Conservation (phyloP, 2,888 invertebrate genomes). For the Psylliodes chrysocephalus region DNA sequence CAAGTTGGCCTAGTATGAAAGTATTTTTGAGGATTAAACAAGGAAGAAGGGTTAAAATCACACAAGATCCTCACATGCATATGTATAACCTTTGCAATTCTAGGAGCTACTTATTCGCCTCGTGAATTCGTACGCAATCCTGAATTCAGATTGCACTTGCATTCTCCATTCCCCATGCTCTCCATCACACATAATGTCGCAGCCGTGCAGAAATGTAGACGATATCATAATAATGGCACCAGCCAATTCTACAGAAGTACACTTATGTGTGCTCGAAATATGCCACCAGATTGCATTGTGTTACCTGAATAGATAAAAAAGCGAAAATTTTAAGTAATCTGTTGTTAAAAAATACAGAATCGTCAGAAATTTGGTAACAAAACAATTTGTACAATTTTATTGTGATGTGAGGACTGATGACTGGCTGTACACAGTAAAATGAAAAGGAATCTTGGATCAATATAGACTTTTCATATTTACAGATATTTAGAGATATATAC, state of each 20-base stretch:
- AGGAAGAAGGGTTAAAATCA: not conserved
- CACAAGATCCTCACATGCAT: slow-evolving; percentile 16
- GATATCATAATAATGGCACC: slow-evolving; percentile 11
- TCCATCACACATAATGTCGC: slow-evolving; percentile 15
- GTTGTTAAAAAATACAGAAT: too few species aligned
- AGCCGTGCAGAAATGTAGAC: slow-evolving; percentile 12
- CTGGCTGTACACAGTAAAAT: too few species aligned
- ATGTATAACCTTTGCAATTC: slow-evolving; percentile 25
- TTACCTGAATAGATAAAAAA: too few species aligned
- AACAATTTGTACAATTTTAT: too few species aligned
- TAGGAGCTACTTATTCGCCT: slow-evolving; percentile 25
- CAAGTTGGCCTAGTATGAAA: too few species aligned
- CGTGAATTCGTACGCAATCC: slow-evolving; percentile 19
- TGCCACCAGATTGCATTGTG: not conserved
- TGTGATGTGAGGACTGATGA: too few species aligned
- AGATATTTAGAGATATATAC: too few species aligned
- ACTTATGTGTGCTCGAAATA: not conserved
- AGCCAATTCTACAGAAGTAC: slow-evolving; percentile 3
- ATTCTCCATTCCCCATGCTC: slow-evolving; percentile 21
- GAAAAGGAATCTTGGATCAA: too few species aligned
- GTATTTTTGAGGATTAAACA: too few species aligned
- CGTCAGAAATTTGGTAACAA: too few species aligned
- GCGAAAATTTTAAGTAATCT: too few species aligned
- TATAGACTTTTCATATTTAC: too few species aligned
- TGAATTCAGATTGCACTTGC: slow-evolving; percentile 30